Evolutionary conservation across 2,888 invertebrate species (phyloP).

Genomic region (Acanthococcus lagerstroemiae): DNA sequence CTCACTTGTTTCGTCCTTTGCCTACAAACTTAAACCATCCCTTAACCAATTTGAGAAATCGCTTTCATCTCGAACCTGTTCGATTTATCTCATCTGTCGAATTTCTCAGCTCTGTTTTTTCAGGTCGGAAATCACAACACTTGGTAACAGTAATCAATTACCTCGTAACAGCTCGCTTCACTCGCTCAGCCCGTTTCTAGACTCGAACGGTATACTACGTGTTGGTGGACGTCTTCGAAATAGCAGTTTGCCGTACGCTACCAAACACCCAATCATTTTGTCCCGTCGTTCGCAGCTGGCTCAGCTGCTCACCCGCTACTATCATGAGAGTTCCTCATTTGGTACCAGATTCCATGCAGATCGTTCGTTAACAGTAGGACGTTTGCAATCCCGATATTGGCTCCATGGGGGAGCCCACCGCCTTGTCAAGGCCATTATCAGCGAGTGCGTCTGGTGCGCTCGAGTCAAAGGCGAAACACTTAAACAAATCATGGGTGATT

Average conservation of each 20-base stretch:
- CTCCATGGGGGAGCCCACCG: not conserved
- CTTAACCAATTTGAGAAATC: not conserved
- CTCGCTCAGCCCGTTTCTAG: constrained; percentile 18
- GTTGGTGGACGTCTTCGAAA: constrained; percentile 28
- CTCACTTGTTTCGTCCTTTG: not conserved
- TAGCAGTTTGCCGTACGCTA: not conserved
- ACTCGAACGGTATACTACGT: constrained; percentile 1
- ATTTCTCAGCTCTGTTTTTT: not conserved
- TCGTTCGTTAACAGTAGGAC: not conserved
- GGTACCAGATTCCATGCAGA: not conserved
- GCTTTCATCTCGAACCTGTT: not conserved
- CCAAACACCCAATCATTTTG: constrained; percentile 27
- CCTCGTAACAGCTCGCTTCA: not conserved
- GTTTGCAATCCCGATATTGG: not conserved
- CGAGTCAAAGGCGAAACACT: not conserved
- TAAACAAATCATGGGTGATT: constrained; percentile 31
- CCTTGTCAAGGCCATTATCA: not conserved
- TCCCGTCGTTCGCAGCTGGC: not conserved
- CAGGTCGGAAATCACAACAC: not conserved
- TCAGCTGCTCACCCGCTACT: not conserved
- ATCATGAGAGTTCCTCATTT: constrained; percentile 3
- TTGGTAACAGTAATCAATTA: not conserved
- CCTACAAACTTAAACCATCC: not conserved
- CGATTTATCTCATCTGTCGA: not conserved
- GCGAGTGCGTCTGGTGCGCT: constrained; percentile 14